Percentiles rank a stretch among this genome's conserved stretches.
These are phyloP conservation scores for Chromobotia macracanthus DNA, from an alignment of 2,797 vertebrate species.

Conservation along the genomic window DNA sequence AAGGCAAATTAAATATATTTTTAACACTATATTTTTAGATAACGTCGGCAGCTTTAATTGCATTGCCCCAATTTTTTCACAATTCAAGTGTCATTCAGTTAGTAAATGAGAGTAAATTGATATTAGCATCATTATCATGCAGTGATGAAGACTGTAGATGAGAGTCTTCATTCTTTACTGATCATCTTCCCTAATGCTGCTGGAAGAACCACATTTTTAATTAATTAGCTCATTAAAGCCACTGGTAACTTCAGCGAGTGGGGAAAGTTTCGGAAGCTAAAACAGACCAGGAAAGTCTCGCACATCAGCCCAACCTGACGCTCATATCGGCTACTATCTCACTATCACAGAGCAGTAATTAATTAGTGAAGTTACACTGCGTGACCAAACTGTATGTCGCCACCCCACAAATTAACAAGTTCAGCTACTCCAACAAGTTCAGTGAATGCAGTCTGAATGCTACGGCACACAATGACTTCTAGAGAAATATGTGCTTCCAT, in stretches of 20 bases:
- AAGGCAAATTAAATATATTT: no score
- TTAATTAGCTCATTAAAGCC: slow-evolving; percentile 39
- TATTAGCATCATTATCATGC: slow-evolving; percentile 16
- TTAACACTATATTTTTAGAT: not conserved
- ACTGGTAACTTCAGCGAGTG: slow-evolving; percentile 19
- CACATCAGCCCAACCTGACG: not conserved
- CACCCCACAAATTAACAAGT: no score
- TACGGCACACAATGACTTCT: no score
- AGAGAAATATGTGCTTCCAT: no score
- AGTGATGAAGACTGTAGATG: slow-evolving; percentile 19
- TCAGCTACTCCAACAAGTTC: no score
- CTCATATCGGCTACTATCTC: not conserved
- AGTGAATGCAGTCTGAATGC: no score
- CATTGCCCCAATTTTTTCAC: not conserved
- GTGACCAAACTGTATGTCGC: no score
- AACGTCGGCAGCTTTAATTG: slow-evolving; percentile 22
- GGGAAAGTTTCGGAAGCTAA: slow-evolving; percentile 15
- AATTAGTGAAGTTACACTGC: not conserved
- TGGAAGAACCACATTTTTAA: slow-evolving; percentile 38
- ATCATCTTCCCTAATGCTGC: slow-evolving; percentile 23
- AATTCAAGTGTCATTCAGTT: slow-evolving; percentile 1
- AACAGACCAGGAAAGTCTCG: not conserved
- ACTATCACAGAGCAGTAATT: not conserved
- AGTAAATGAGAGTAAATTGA: slow-evolving; percentile 14
- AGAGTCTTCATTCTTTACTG: slow-evolving; percentile 22